Evolutionary conservation across 1,140 invertebrate species (phyloP).

Genomic region (Oryzaephilus surinamensis): DNA sequence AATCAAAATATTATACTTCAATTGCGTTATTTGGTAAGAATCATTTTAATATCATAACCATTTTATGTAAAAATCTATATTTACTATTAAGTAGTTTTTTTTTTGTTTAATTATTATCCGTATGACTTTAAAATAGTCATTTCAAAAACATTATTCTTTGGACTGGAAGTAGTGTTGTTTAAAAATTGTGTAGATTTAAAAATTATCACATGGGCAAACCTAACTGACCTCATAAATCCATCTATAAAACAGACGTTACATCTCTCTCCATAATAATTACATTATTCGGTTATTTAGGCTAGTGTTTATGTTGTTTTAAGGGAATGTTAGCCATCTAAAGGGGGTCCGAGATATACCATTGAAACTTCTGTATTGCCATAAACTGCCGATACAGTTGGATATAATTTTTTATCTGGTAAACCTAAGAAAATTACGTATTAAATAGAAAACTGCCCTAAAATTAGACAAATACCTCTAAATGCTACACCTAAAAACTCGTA

Average conservation of each 20-base stretch:
- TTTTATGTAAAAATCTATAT: too few species aligned
- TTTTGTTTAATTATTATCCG: too few species aligned
- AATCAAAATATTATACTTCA: too few species aligned
- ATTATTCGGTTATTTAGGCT: slow-evolving; percentile 14
- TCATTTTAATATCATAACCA: too few species aligned
- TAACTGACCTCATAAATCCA: slow-evolving; percentile 24
- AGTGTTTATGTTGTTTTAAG: slow-evolving; percentile 5
- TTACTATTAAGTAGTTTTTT: too few species aligned
- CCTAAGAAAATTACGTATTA: slow-evolving; percentile 45
- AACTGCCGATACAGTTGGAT: slow-evolving; percentile 93
- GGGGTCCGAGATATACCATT: slow-evolving; percentile 95
- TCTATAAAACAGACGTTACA: slow-evolving; percentile 13
- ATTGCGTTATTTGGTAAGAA: too few species aligned
- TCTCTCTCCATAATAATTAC: slow-evolving; percentile 7
- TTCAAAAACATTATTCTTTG: too few species aligned
- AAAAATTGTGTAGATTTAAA: background rate
- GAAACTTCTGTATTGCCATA: slow-evolving; percentile 99
- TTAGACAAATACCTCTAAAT: slow-evolving; percentile 74
- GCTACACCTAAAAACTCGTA: slow-evolving; percentile 97
- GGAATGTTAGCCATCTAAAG: slow-evolving; percentile 77
- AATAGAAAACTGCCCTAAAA: slow-evolving; percentile 5
- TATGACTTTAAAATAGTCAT: too few species aligned
- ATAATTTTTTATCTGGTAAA: slow-evolving; percentile 86
- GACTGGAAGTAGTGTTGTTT: background rate
- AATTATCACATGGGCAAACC: slow-evolving; percentile 35